Evolutionary conservation across 1,140 invertebrate species (phyloP).

Genomic region (Chionoecetes opilio): DNA sequence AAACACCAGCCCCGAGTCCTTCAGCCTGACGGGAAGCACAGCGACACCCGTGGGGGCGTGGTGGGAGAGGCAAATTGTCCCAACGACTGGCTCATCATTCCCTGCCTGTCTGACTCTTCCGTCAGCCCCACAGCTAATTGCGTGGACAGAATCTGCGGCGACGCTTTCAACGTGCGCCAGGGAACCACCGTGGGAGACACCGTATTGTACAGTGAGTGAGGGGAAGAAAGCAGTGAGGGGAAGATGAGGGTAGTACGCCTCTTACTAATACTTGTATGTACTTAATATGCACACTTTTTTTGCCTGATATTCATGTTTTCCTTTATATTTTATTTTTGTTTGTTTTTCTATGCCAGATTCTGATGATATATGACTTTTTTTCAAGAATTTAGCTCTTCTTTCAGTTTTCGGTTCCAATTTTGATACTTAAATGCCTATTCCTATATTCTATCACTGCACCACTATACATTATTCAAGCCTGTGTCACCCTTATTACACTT

Average conservation of each 20-base stretch:
- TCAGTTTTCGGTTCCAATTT: no score
- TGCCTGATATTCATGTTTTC: no score
- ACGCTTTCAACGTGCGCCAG: conserved; percentile 88
- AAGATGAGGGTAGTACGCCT: no score
- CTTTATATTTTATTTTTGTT: no score
- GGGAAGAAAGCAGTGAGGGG: not conserved
- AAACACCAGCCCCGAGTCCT: conserved; percentile 70
- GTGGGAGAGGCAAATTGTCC: conserved; percentile 85
- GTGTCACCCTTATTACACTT: not conserved
- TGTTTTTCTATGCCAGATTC: no score
- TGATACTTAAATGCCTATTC: no score
- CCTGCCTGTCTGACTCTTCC: conserved; percentile 86
- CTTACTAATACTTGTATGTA: no score
- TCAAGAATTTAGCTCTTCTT: no score
- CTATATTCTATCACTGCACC: no score
- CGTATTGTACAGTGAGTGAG: conserved; percentile 73
- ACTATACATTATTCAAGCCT: not conserved
- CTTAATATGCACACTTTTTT: no score
- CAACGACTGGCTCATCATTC: conserved; percentile 91
- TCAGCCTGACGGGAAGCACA: conserved; percentile 65
- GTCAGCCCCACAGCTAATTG: conserved; percentile 85
- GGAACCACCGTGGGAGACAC: conserved; percentile 51
- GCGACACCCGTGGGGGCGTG: conserved; percentile 21
- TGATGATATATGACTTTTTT: no score
- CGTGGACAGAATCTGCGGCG: conserved; percentile 90